Conservation (phyloP, 2,888 invertebrate species). For the Lochmaea capreae region DNA sequence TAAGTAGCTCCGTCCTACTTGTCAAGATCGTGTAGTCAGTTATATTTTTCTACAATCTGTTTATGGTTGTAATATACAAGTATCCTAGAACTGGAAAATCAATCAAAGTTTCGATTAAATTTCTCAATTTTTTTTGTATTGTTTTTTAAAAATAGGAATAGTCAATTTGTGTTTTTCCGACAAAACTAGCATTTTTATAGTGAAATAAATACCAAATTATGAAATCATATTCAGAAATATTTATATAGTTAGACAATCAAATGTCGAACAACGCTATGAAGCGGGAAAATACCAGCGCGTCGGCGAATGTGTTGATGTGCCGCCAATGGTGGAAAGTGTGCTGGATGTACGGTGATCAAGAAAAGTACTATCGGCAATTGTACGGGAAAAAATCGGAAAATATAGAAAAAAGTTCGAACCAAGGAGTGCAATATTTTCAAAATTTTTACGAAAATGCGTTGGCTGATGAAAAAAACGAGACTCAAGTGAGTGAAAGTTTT, state of each 20-base stretch:
- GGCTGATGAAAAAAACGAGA: slow-evolving; percentile 32
- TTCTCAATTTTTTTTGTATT: too few relatives aligned
- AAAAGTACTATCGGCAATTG: slow-evolving; percentile 85
- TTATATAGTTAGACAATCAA: background rate
- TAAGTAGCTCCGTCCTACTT: too few relatives aligned
- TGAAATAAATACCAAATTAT: background rate
- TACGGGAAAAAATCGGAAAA: slow-evolving; percentile 69
- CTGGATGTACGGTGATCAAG: slow-evolving; percentile 88
- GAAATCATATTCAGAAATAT: background rate
- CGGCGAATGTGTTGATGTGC: slow-evolving; percentile 83
- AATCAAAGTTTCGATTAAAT: too few relatives aligned
- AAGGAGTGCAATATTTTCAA: slow-evolving; percentile 28
- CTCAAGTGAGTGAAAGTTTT: slow-evolving; percentile 45
- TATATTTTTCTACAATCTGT: too few relatives aligned
- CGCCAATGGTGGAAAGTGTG: slow-evolving; percentile 93
- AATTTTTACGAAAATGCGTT: slow-evolving; percentile 47
- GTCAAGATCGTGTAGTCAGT: too few relatives aligned
- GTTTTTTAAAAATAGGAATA: too few relatives aligned
- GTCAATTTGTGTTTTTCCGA: too few relatives aligned
- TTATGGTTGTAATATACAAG: too few relatives aligned
- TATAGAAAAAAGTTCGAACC: slow-evolving; percentile 42
- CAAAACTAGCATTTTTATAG: too few relatives aligned
- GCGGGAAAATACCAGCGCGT: slow-evolving; percentile 61
- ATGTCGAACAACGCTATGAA: slow-evolving; percentile 58
- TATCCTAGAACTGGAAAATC: too few relatives aligned